A percentile compares a stretch with the other conserved stretches of the same genome.
Evolutionary conservation across 1,140 invertebrate species (phyloP).

Genomic region (Heliconius hermathena): DNA sequence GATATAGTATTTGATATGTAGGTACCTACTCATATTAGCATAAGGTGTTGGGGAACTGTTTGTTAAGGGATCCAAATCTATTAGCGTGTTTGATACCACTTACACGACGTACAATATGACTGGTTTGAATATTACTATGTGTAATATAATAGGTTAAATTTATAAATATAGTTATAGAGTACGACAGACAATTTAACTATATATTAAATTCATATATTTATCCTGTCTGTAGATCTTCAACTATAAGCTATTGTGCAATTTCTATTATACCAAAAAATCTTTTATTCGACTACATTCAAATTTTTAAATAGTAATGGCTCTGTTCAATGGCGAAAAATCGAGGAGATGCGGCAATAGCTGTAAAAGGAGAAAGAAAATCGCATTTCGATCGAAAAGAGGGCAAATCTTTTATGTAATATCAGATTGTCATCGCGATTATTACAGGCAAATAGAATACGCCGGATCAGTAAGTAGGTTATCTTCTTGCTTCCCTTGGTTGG

Average conservation of each 20-base stretch:
- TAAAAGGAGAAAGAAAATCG: conserved; percentile 73
- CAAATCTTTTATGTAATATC: conserved; percentile 82
- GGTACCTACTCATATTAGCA: conserved; percentile 55
- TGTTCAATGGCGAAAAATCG: conserved; percentile 74
- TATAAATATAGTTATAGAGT: not conserved
- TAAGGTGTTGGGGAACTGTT: conserved; percentile 59
- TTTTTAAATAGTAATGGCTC: conserved; percentile 67
- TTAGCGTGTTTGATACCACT: conserved; percentile 49
- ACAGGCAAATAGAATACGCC: conserved; percentile 81
- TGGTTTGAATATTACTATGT: conserved; percentile 43
- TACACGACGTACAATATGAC: conserved; percentile 7
- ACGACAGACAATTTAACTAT: not conserved
- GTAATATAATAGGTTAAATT: not conserved
- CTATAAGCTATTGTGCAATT: conserved; percentile 60
- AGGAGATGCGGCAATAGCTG: conserved; percentile 74
- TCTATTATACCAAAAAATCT: conserved; percentile 67
- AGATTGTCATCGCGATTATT: conserved; percentile 82
- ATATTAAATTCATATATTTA: not conserved
- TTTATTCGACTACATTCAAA: conserved; percentile 78
- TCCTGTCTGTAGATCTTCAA: not conserved
- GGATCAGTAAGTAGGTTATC: conserved; percentile 81
- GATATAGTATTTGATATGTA: conserved; percentile 59
- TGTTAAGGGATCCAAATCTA: conserved; percentile 65
- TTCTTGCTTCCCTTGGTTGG: conserved; percentile 73
- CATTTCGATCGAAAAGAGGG: conserved; percentile 79